Evolutionary conservation across 2,113 vertebrate genomes (phyloP), one percentile per base, ranked within the genome.

Genomic region (Caloenas nicobarica): DNA sequence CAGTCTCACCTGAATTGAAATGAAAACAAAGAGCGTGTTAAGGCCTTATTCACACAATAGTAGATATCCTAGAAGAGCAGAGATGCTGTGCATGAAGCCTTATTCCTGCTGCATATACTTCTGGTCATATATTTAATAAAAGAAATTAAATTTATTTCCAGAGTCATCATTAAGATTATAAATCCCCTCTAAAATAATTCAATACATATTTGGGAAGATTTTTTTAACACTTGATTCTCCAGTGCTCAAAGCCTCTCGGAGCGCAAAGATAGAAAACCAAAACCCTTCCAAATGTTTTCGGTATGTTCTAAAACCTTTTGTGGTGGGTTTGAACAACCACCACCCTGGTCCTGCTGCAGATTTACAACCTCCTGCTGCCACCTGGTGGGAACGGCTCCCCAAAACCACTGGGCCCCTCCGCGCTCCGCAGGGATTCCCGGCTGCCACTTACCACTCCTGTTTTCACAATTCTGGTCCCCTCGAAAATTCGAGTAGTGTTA

Each of bases 401-500:
- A 60, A 86, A 58, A 54, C 51, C 4, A 15, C 36, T 16, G 44
- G 44, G 51, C 48, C 46, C 79, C 46, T 11, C 80, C 64, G 44
- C 4, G 34, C 36, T 5, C 65, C 38, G 26, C 71, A 68, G 33
- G 4, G 26, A 33, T 64, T 66, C 16, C 48, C 7, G 42, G 62
- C 78, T 48, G 25, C 6, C 36, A 98, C 99, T 99, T 98, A 99
- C 99, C 99, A 99, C 99, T 98, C 99, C 99, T 79, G 99, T 99
- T 96, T 99, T 99, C 83, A 99, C 99, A 68, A 99, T 99, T 94
- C 99, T 98, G 38, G 99, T 99, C 64, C 99, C 99, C 97, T 99
- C 99, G 93, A 99, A 99, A 98, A 99, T 99, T 94, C 99, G 98
- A 91, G 99, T 99, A 38, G 99, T 99, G 97, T 99, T 99, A 89